phyloP scores from a whole-genome alignment of 2,888 invertebrate species.

The Lepidochitona cinerea region DNA sequence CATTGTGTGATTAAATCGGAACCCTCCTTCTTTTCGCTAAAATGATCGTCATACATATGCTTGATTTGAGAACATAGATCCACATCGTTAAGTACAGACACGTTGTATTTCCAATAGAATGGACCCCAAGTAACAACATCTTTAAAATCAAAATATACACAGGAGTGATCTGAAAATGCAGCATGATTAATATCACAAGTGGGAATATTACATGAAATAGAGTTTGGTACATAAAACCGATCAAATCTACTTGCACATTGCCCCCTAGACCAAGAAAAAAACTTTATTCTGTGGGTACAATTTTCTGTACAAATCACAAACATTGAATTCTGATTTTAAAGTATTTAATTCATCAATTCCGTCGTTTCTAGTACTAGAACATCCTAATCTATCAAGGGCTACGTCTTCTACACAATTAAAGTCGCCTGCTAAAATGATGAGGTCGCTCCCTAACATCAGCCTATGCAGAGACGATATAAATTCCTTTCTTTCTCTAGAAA shows the following conservation, averaged over 20 bases:
- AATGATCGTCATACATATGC: no score
- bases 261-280: background rate
- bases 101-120: background rate
- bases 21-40: no score
- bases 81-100: background rate
- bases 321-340: conserved; percentile 14
- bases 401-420: no score
- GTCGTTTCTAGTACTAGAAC: no score
- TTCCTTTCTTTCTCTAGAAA: no score
- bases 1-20: no score
- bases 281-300: conserved; percentile 12
- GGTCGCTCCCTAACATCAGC: no score
- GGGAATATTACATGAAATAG: background rate
- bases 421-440: no score
- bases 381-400: no score
- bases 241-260: background rate
- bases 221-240: background rate
- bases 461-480: no score
- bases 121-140: background rate
- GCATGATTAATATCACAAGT: background rate
- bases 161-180: background rate
- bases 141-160: background rate
- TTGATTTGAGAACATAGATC: background rate
- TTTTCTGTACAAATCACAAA: conserved; percentile 18
- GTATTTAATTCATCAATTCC: conserved; percentile 10